A percentile compares a stretch with the other conserved stretches of the same genome.
Evolutionary conservation across 1,140 invertebrate genomes (phyloP).

Genomic region (Drosophila nebulosa): DNA sequence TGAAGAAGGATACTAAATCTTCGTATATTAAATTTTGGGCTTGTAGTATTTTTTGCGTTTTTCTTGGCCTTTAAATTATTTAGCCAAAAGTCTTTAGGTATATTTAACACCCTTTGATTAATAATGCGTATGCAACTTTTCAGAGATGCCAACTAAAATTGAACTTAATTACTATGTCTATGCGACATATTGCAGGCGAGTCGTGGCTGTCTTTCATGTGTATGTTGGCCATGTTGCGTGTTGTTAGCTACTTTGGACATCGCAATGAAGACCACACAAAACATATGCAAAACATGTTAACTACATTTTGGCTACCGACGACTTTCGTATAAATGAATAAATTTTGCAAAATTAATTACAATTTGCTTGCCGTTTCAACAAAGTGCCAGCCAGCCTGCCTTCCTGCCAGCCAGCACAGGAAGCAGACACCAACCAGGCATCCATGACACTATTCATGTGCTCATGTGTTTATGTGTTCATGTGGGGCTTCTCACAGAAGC

Average conservation of each 20-base stretch:
- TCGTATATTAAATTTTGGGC: no score
- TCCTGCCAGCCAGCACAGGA: neutral
- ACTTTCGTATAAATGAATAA: conserved; percentile 61
- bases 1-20: no score
- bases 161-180: neutral
- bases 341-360: conserved; percentile 75
- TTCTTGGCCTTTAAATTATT: neutral
- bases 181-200: neutral
- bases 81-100: neutral
- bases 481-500: neutral
- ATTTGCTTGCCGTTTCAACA: conserved; percentile 30
- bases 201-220: conserved; percentile 16
- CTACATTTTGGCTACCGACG: conserved; percentile 43
- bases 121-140: no score
- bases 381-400: no score
- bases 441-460: neutral
- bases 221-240: conserved; percentile 44
- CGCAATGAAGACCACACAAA: conserved; percentile 35
- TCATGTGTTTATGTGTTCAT: neutral
- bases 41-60: neutral
- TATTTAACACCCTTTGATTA: neutral
- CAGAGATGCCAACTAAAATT: neutral
- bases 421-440: neutral
- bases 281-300: conserved; percentile 59
- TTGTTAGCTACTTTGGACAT: conserved; percentile 14